phyloP scores from a whole-genome alignment of 2,797 vertebrate genomes.

The Amblyopsis hoosieri region DNA sequence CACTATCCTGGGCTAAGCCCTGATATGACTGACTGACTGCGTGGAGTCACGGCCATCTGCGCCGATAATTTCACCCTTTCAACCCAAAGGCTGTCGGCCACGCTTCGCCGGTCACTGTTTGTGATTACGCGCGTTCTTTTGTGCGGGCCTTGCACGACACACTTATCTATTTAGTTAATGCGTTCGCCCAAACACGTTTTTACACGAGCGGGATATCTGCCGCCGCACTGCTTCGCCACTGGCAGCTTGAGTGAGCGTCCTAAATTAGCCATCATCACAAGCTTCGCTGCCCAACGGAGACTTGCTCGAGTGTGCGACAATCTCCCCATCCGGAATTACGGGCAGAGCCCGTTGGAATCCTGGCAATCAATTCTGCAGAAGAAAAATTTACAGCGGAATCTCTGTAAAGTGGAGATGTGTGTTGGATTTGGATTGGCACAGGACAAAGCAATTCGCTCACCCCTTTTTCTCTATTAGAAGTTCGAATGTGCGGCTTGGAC shows the following conservation, averaged over 20 bases:
- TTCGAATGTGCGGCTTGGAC: constrained; percentile 47
- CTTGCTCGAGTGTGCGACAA: constrained; percentile 54
- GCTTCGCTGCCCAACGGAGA: constrained; percentile 43
- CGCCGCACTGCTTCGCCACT: constrained; percentile 39
- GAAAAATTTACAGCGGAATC: constrained; percentile 66
- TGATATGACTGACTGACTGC: constrained; percentile 49
- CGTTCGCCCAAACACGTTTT: constrained; percentile 28
- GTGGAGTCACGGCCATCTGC: constrained; percentile 65
- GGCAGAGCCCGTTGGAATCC: constrained; percentile 58
- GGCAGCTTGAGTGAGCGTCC: constrained; percentile 40
- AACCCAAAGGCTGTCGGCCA: constrained; percentile 47
- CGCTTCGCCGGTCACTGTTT: constrained; percentile 21
- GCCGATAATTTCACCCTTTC: constrained; percentile 36
- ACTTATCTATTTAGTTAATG: constrained; percentile 13
- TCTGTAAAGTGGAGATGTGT: constrained; percentile 65
- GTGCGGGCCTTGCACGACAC: constrained; percentile 9
- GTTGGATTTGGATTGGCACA: constrained; percentile 65
- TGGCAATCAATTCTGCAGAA: constrained; percentile 51
- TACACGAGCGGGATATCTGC: constrained; percentile 24
- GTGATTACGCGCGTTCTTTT: constrained; percentile 25
- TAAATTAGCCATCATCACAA: constrained; percentile 57
- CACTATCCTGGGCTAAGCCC: constrained; percentile 24
- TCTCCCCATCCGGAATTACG: constrained; percentile 60
- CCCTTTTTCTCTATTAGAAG: constrained; percentile 55
- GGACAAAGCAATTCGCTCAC: constrained; percentile 56